These are phyloP conservation scores for Saguinus imperator DNA, from an alignment of 2,113 vertebrate species.

Conservation along the genomic window DNA sequence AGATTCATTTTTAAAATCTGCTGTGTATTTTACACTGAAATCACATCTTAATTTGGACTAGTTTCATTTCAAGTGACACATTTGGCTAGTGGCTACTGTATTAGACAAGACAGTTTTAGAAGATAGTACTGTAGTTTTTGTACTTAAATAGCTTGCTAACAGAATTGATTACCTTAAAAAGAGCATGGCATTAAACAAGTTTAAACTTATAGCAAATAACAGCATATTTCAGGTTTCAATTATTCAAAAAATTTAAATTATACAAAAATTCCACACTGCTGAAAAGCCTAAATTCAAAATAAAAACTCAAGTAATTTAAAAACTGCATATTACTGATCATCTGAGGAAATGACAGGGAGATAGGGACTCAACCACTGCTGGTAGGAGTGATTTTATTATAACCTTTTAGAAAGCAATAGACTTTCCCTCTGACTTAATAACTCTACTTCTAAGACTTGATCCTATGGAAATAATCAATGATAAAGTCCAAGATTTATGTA, in stretches of 20 bases:
- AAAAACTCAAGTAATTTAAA: conserved; percentile 39
- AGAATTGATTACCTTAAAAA: conserved; percentile 13
- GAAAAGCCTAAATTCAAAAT: conserved; percentile 40
- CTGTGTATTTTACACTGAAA: not conserved
- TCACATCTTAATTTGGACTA: not conserved
- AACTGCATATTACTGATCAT: not conserved
- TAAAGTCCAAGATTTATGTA: conserved; percentile 1
- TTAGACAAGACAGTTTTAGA: not conserved
- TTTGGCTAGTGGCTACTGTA: not conserved
- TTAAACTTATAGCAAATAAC: conserved; percentile 30
- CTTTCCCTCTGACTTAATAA: not conserved
- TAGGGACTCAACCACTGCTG: not conserved
- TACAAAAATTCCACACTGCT: not conserved
- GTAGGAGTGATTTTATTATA: not conserved
- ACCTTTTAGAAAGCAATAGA: not conserved
- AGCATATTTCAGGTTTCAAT: not conserved
- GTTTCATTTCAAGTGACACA: not conserved
- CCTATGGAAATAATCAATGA: conserved; percentile 21
- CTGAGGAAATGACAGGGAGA: not conserved
- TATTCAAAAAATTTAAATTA: conserved; percentile 14
- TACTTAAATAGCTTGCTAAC: not conserved
- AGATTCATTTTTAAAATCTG: conserved; percentile 25
- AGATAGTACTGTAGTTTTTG: not conserved
- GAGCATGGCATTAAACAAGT: not conserved
- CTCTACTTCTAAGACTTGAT: not conserved